Conservation (phyloP, 1,140 invertebrate species). For the Trachymyrmex septentrionalis region DNA sequence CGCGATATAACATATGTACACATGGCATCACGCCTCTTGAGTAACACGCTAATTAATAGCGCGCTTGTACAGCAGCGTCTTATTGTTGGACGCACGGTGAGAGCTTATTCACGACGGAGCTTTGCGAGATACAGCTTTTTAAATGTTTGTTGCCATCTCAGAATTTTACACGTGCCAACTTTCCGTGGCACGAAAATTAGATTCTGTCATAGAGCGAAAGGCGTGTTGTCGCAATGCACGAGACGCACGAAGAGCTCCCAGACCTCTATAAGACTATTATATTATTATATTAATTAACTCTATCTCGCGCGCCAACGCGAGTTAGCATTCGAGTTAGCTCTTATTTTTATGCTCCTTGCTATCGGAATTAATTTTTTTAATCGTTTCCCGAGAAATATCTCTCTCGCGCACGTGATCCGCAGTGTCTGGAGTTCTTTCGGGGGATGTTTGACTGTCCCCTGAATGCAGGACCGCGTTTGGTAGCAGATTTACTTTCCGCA, state of each 20-base stretch:
- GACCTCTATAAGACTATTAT: neutral
- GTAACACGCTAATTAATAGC: conserved; percentile 21
- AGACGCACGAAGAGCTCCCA: neutral
- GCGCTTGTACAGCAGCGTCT: neutral
- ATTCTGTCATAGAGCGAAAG: neutral
- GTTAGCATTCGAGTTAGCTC: too few species aligned
- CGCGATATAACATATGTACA: conserved; percentile 11
- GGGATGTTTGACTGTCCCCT: neutral
- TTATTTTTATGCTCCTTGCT: neutral
- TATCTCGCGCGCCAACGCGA: neutral
- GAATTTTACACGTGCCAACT: neutral
- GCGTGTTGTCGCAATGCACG: neutral
- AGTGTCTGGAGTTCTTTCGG: neutral
- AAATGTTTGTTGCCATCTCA: neutral
- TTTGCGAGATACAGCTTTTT: neutral
- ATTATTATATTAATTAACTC: neutral
- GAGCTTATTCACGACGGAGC: neutral
- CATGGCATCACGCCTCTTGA: neutral
- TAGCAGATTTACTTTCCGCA: neutral
- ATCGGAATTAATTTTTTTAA: neutral
- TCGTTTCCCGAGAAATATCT: neutral
- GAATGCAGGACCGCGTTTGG: neutral
- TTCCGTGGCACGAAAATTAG: neutral
- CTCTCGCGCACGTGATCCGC: neutral
- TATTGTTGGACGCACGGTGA: too few species aligned